These are phyloP conservation scores for Eremophila alpestris DNA, from an alignment of 2,797 vertebrate species.

Conservation along the genomic window DNA sequence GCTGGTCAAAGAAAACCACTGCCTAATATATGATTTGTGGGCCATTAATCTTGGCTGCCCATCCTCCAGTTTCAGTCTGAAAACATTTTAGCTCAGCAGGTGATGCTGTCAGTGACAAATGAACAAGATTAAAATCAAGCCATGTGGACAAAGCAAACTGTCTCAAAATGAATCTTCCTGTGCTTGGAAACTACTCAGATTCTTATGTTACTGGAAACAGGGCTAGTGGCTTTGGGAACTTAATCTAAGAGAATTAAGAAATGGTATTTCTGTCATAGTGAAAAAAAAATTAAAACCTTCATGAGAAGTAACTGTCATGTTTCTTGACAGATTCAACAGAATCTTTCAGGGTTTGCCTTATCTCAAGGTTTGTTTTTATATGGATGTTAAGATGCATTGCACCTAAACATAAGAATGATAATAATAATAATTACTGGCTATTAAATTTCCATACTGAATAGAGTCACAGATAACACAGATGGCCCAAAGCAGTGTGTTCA, in stretches of 20 bases:
- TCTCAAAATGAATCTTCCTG: constrained; percentile 25
- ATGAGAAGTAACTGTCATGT: background rate
- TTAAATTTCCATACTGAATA: background rate
- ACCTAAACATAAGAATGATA: background rate
- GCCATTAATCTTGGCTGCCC: constrained; percentile 63
- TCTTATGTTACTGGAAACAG: constrained; percentile 17
- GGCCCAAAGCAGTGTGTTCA: background rate
- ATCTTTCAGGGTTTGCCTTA: background rate
- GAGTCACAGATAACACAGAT: background rate
- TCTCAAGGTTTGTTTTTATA: background rate
- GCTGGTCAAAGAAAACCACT: constrained; percentile 47
- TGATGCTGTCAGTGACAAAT: constrained; percentile 72
- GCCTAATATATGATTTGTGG: constrained; percentile 7
- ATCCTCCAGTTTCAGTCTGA: constrained; percentile 30
- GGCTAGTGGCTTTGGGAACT: background rate
- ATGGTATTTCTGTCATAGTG: background rate
- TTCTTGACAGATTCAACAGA: background rate
- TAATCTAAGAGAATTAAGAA: background rate
- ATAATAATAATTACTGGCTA: background rate
- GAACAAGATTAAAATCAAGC: constrained; percentile 65
- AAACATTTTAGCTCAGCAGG: constrained; percentile 67
- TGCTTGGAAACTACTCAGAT: background rate
- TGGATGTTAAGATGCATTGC: background rate
- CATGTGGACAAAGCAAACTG: constrained; percentile 44
- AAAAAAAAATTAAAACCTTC: background rate